Conservation (phyloP, 1,140 invertebrate genomes). For the Maniola jurtina region DNA sequence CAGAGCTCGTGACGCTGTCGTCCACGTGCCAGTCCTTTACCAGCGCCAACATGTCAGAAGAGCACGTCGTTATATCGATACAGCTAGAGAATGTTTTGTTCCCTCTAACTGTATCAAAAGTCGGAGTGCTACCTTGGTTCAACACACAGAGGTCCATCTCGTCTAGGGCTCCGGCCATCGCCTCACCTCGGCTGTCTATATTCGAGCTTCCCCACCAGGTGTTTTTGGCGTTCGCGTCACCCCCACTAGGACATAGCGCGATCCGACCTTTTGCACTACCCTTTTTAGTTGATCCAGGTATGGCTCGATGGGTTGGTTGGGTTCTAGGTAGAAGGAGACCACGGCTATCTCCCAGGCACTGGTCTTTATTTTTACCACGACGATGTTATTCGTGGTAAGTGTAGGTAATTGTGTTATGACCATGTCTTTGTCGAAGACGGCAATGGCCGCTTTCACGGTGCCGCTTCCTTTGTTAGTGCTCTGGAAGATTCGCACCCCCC, state of each 20-base stretch:
- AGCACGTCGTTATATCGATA: slow-evolving; percentile 27
- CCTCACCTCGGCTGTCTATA: slow-evolving; percentile 20
- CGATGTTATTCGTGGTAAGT: slow-evolving; percentile 22
- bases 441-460: slow-evolving; percentile 19
- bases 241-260: slow-evolving; percentile 9
- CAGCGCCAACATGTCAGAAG: not conserved
- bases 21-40: slow-evolving; percentile 14
- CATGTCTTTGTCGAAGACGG: slow-evolving; percentile 14
- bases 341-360: slow-evolving; percentile 13
- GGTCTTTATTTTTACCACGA: slow-evolving; percentile 5
- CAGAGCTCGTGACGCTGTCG: slow-evolving; percentile 4
- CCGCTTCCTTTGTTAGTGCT: not conserved
- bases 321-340: slow-evolving; percentile 16
- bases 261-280: not conserved
- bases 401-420: slow-evolving; percentile 11
- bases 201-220: slow-evolving; percentile 31
- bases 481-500: slow-evolving; percentile 14
- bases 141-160: slow-evolving; percentile 28
- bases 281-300: slow-evolving; percentile 16
- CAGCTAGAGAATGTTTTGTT: slow-evolving; percentile 15
- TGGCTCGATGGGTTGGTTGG: not conserved
- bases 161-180: slow-evolving; percentile 8
- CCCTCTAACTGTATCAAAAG: slow-evolving; percentile 31
- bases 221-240: slow-evolving; percentile 35
- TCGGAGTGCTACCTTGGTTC: slow-evolving; percentile 30